Base-by-base conservation (phyloP, 92 coral and sea anemone species). In the Phenganax marumi region DNA sequence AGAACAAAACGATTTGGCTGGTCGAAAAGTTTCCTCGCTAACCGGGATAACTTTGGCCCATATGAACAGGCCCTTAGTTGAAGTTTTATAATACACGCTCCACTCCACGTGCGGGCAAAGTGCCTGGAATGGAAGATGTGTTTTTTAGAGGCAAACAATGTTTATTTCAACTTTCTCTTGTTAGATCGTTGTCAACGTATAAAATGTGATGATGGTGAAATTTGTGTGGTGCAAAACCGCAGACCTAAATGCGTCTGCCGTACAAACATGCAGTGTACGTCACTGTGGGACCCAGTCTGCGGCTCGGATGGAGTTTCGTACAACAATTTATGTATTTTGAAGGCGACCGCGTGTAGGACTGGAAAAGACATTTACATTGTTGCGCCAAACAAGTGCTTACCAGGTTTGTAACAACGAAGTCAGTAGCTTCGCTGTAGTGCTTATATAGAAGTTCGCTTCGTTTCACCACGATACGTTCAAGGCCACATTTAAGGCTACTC, bases 301-400 rank as follows among this genome's bases (percentile, higher is more conserved):
- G 97, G 97, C 13, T 81, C 92, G 48, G 97, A 93, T 81, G 93
- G 90, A 8, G 70, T 46, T 33, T 73, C 80, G 12, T 93, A 93
- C 83, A 93, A 91, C 79, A 93, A 92, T 62, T 71, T 86, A 23
- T 93, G 97, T 50, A 87, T 93, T 49, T 78, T 93, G 97, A 89
- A 92, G 24, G 97, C 97, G 11, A 91, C 89, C 12, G 93, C 88
- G 4, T 93, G 97, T 39, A 90, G 93, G 63, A 81, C 77, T 71
- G 57, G 79, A 7, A 84, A 66, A 51, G 47, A 57, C 23, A 60
- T 91, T 7, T 49, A 69, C 17, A 73, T 65, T 79, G 87, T 88
- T 26, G 74, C 81, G 49, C 47, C 57, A 0, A 89, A 91, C 2
- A 47, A 63, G 12, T 93, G 97, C 55, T 6, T 85, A 11, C 97